Base-by-base conservation (phyloP, 2,797 vertebrate genomes). In the Coreius guichenoti region DNA sequence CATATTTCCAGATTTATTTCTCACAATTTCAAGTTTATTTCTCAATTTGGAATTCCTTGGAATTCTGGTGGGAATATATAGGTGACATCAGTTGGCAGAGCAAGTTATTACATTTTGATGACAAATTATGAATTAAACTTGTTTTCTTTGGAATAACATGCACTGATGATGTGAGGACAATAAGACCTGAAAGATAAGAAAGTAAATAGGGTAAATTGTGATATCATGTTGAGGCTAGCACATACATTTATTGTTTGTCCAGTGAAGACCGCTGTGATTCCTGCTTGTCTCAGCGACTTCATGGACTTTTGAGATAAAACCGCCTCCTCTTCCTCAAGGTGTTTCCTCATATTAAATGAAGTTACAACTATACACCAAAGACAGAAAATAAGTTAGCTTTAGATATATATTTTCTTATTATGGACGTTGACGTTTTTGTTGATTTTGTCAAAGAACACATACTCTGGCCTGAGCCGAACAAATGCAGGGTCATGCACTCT, bases 181-280 rank as follows among this genome's bases (percentile, higher is more conserved):
- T 26, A 45, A 45, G 39, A 70, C 23, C 23, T 45, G 23, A 72
- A 72, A 72, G 13, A 45, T 72, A 72, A 65, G 6, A 39, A 77
- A 39, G 17, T 21, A 21, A 36, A 17, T 33, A 36, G 19, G 19
- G 11, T 49, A 1, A 26, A 26, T 19, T 54, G 61, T 67, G 23
- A 43, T 56, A 19, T 81, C 17, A 72, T 29, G 5, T 14, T 29
- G 6, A 68, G 19, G 26, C 19, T 39, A 63, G 14, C 17, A 39
- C 68, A 45, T 47, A 61, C 43, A 75, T 86, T 86, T 86, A 96
- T 86, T 86, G 91, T 90, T 89, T 87, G 90, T 76, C 94, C 93
- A 33, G 93, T 89, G 19, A 96, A 95, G 39, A 93, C 91, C 0
- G 94, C 91, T 0, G 94, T 94, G 86, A 96, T 88, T 77, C 94